phyloP scores from a whole-genome alignment of 2,113 vertebrate species.

The Microcebus tavaratra region DNA sequence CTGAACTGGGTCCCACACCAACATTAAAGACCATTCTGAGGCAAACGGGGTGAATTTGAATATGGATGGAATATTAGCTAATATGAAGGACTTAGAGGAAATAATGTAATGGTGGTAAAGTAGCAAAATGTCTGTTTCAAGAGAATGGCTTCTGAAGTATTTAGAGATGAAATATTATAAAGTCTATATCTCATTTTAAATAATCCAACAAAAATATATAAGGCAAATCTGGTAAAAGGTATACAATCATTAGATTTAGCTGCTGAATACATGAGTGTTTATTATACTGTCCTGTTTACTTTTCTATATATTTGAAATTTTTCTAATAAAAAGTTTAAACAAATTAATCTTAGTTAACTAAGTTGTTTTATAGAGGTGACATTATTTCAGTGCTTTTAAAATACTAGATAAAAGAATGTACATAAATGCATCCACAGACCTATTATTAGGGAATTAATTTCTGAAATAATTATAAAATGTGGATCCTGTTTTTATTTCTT shows the following conservation, averaged over 20 bases:
- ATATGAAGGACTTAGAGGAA: not conserved
- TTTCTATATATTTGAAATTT: not conserved
- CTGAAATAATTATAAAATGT: conserved; percentile 26
- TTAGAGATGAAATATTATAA: not conserved
- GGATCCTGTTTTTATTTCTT: conserved; percentile 22
- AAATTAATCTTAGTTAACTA: not conserved
- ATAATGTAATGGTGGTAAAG: not conserved
- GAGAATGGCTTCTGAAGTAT: not conserved
- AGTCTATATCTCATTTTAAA: conserved; percentile 11
- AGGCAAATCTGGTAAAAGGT: not conserved
- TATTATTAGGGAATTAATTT: conserved; percentile 36
- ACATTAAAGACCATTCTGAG: not conserved
- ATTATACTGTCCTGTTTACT: not conserved
- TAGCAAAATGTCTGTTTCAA: not conserved
- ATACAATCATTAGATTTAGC: not conserved
- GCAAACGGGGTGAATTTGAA: not conserved
- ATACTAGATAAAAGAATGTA: not conserved
- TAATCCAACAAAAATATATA: conserved; percentile 4
- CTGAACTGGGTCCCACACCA: not conserved
- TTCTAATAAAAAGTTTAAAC: conserved; percentile 22
- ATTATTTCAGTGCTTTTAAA: conserved; percentile 25
- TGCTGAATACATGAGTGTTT: not conserved
- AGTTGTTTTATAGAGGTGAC: not conserved
- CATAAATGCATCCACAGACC: not conserved
- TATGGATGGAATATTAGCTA: not conserved